phyloP scores from a whole-genome alignment of 1,140 invertebrate species.

The Dendroctonus valens region DNA sequence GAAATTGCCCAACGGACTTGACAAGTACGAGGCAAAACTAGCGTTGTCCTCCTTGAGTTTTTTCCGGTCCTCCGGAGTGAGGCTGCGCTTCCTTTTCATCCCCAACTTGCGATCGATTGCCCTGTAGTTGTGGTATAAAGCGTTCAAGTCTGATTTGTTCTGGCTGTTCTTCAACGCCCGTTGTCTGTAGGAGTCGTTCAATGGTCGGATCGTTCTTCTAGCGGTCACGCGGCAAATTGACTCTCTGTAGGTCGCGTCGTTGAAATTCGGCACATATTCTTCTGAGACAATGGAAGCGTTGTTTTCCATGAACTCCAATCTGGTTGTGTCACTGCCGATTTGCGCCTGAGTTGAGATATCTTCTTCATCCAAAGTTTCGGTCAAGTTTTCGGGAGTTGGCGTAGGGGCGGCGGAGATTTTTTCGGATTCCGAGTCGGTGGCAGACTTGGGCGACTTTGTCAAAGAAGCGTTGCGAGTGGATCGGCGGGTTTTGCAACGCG shows the following conservation, averaged over 20 bases:
- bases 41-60: conserved; percentile 41
- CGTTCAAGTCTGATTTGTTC: conserved; percentile 34
- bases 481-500: conserved; percentile 44
- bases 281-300: conserved; percentile 29
- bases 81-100: conserved; percentile 43
- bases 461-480: conserved; percentile 47
- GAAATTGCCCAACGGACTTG: conserved; percentile 43
- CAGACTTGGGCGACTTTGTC: conserved; percentile 47
- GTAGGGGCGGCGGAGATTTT: conserved; percentile 18
- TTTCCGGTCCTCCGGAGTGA: conserved; percentile 41
- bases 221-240: conserved; percentile 40
- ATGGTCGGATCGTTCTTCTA: conserved; percentile 41
- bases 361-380: conserved; percentile 32
- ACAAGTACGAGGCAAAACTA: conserved; percentile 42
- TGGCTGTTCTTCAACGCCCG: conserved; percentile 36
- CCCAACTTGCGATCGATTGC: conserved; percentile 35
- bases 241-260: conserved; percentile 38
- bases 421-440: conserved; percentile 29
- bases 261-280: conserved; percentile 32
- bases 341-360: conserved; percentile 42
- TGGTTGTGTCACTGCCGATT: conserved; percentile 42
- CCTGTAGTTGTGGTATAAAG: conserved; percentile 27
- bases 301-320: conserved; percentile 32
- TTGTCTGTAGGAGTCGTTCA: conserved; percentile 39
- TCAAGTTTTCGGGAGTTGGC: conserved; percentile 26